Conservation (phyloP, 2,797 vertebrate genomes). For the Clangula hyemalis region DNA sequence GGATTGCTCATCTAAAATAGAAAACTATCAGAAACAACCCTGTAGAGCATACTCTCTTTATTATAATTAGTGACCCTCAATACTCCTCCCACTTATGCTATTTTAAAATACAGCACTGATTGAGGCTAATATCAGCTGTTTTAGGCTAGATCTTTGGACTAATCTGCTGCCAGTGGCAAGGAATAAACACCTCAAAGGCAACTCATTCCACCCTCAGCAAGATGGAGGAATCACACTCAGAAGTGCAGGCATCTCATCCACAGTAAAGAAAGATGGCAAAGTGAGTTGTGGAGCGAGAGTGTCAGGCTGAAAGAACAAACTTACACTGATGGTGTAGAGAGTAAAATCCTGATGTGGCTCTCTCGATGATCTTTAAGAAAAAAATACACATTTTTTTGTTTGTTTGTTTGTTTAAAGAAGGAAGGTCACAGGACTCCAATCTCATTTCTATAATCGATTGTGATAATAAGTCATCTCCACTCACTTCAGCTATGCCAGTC, state of each 20-base stretch:
- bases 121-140: neutral
- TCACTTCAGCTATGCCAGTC: neutral
- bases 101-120: neutral
- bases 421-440: neutral
- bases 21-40: neutral
- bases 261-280: neutral
- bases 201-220: neutral
- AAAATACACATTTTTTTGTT: neutral
- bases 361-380: neutral
- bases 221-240: neutral
- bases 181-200: neutral
- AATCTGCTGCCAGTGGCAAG: neutral
- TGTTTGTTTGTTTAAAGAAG: neutral
- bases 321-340: neutral
- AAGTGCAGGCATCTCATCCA: neutral
- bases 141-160: neutral
- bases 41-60: neutral
- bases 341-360: neutral
- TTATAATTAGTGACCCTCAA: neutral
- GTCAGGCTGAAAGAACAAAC: neutral
- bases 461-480: neutral
- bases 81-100: neutral
- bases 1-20: neutral
- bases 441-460: neutral
- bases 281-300: neutral